Conservation (phyloP, 2,888 invertebrate species). For the Tetragonula carbonaria region DNA sequence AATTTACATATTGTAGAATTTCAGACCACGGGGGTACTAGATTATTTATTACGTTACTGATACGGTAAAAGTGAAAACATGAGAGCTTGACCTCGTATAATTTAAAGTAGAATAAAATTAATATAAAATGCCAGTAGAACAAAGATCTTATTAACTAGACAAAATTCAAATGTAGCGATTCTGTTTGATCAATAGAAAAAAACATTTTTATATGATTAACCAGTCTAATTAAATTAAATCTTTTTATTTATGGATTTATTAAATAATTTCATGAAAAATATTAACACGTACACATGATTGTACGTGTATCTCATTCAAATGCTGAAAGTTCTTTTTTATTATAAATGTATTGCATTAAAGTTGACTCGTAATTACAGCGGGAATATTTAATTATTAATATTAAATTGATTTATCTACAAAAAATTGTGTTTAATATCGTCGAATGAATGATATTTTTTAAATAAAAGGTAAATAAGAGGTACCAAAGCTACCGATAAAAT, state of each 20-base stretch:
- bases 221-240: neutral
- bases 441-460: neutral
- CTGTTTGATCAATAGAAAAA: neutral
- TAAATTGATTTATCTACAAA: neutral
- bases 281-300: neutral
- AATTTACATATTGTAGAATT: conserved; percentile 1
- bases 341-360: neutral
- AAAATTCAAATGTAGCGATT: neutral
- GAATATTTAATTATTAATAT: neutral
- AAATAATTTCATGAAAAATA: conserved; percentile 8
- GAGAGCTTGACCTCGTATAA: conserved; percentile 36
- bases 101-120: conserved; percentile 48
- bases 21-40: conserved; percentile 9
- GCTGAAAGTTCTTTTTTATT: neutral
- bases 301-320: neutral
- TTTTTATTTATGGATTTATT: neutral
- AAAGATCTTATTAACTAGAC: neutral
- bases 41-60: conserved; percentile 27
- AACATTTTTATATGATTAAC: neutral
- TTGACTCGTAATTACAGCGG: neutral
- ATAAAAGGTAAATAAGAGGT: neutral
- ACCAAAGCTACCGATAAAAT: neutral
- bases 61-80: conserved; percentile 50
- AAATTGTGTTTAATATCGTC: neutral
- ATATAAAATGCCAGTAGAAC: conserved; percentile 17